Percentiles rank a stretch among this genome's conserved stretches.
These are phyloP conservation scores for Periophthalmus magnuspinnatus DNA, from an alignment of 2,797 vertebrate genomes.

Conservation along the genomic window DNA sequence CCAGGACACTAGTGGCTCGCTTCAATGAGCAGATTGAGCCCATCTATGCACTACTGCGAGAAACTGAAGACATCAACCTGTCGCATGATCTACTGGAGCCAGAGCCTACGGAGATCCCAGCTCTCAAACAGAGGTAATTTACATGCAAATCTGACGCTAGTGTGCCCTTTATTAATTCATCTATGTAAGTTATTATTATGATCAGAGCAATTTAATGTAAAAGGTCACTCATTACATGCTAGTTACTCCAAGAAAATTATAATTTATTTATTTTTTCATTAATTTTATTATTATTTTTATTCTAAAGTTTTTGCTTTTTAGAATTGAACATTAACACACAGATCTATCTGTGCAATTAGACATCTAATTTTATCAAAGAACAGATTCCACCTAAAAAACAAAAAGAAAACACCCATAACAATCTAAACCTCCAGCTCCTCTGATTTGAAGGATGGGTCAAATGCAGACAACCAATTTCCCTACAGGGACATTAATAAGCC, in stretches of 20 bases:
- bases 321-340: background rate
- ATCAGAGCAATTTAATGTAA: background rate
- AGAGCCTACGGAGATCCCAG: conserved; percentile 93
- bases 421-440: background rate
- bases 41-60: conserved; percentile 90
- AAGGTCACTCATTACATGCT: background rate
- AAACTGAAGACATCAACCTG: conserved; percentile 95
- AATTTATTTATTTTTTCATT: background rate
- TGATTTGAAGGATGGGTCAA: too few relatives aligned
- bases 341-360: background rate
- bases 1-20: conserved; percentile 90
- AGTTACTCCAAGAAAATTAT: background rate
- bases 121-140: conserved; percentile 90
- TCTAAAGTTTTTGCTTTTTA: too few relatives aligned
- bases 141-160: background rate
- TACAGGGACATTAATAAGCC: too few relatives aligned
- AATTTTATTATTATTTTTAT: too few relatives aligned
- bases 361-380: background rate
- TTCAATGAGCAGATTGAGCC: conserved; percentile 99
- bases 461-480: too few relatives aligned
- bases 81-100: conserved; percentile 93
- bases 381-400: background rate
- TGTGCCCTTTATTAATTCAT: background rate
- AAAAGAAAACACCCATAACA: background rate
- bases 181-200: conserved; percentile 2